These are phyloP conservation scores for Lasiurus borealis DNA, from an alignment of 2,113 vertebrate species.

Conservation along the genomic window DNA sequence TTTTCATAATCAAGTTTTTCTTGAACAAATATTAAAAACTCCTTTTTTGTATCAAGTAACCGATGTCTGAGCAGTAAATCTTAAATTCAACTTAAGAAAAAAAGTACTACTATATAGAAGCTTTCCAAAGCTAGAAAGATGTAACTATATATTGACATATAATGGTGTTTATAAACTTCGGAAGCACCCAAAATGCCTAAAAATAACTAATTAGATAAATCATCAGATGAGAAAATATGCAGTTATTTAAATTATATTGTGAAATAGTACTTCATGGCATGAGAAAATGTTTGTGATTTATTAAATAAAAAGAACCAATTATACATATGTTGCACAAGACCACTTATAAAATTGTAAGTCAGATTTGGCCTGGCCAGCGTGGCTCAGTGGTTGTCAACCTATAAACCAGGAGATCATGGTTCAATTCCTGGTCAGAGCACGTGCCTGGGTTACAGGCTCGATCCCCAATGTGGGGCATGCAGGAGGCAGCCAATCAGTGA, in stretches of 20 bases:
- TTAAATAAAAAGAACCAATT: background rate
- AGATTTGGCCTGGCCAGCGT: too few relatives aligned
- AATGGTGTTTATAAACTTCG: background rate
- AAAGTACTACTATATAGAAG: background rate
- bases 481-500: too few relatives aligned
- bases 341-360: background rate
- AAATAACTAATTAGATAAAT: constrained; percentile 13
- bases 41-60: background rate
- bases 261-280: background rate
- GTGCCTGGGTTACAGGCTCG: too few relatives aligned
- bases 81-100: constrained; percentile 37
- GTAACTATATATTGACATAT: background rate
- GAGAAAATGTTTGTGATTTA: background rate
- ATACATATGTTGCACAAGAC: background rate
- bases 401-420: too few relatives aligned
- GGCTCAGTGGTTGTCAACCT: too few relatives aligned
- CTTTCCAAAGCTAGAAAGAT: constrained; percentile 6
- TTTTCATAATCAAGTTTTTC: constrained; percentile 33
- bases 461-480: too few relatives aligned
- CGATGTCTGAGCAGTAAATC: background rate
- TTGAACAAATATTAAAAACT: background rate
- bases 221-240: background rate
- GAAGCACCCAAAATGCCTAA: constrained; percentile 35
- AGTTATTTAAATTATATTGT: background rate
- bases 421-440: too few relatives aligned